Evolutionary conservation across 1,140 invertebrate species (phyloP), one percentile per base, ranked within the genome.

Genomic region (Drosophila miranda): DNA sequence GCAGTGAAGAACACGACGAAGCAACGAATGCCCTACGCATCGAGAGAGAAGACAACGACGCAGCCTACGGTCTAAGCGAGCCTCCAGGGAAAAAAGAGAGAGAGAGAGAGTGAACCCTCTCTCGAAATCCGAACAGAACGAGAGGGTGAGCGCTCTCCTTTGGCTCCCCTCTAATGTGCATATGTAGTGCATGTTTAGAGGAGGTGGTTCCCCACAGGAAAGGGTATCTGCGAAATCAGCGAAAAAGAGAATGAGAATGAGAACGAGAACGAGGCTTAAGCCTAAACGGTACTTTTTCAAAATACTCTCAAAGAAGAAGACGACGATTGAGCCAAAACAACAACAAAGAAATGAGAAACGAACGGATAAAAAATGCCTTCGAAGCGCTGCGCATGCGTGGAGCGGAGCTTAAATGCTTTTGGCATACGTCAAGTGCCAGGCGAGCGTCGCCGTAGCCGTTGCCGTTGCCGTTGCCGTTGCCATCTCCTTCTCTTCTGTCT

Each of bases 361-460:
- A 21, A 21, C 44, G 44, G 28, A 58, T 50, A 51, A 59, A 60
- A 60, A 60, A 60, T 44, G 34, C 58, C 58, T 53, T 53, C 49
- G 41, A 61, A 61, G 59, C 53, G 63, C 64, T 77, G 76, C 76
- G 75, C 76, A 74, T 79, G 76, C 76, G 76, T 64, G 59, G 75
- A 78, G 69, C 75, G 55, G 75, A 78, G 69, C 75, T 78, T 78
- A 79, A 79, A 79, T 79, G 76, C 75, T 76, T 78, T 74, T 79
- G 76, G 75, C 76, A 79, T 79, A 78, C 76, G 76, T 78, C 76
- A 78, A 79, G 75, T 79, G 75, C 69, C 69, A 73, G 60, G 49
- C 69, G 43, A 54, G 62, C 46, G 34, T 38, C 11, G 34, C 34
- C 34, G 30, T 34, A 8, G 28, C 28, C 28, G 0, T 8, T 8